A percentile compares a stretch with the other conserved stretches of the same genome.
Conservation (phyloP, 2,113 vertebrate genomes). For the Coturnix japonica region DNA sequence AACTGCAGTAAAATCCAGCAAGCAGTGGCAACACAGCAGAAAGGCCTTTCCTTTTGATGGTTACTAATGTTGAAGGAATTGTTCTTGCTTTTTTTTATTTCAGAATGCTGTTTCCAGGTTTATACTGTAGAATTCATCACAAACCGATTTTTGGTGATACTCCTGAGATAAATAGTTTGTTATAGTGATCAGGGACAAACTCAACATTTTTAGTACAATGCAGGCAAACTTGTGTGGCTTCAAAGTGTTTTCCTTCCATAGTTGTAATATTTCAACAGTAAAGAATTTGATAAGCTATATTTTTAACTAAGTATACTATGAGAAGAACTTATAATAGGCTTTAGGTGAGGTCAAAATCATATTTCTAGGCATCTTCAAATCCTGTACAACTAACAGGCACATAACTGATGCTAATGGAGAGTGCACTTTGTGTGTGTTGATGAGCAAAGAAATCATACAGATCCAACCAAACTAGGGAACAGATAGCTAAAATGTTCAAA, state of each 20-base stretch:
- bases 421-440: not conserved
- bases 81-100: not conserved
- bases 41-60: not conserved
- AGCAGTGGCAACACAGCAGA: not conserved
- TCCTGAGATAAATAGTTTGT: not conserved
- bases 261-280: not conserved
- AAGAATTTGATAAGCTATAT: not conserved
- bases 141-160: conserved; percentile 1
- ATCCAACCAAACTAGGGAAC: not conserved
- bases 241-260: not conserved
- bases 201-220: not conserved
- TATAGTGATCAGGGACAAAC: not conserved
- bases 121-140: not conserved
- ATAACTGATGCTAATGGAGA: not conserved
- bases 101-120: not conserved
- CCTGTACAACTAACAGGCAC: fast-evolving
- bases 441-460: not conserved
- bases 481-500: not conserved
- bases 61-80: not conserved
- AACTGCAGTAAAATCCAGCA: not conserved
- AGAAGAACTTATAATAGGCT: not conserved
- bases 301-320: not conserved
- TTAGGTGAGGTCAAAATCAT: not conserved
- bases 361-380: not conserved
- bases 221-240: not conserved